phyloP scores from a whole-genome alignment of 2,888 invertebrate genomes.

The Iphiclides podalirius region DNA sequence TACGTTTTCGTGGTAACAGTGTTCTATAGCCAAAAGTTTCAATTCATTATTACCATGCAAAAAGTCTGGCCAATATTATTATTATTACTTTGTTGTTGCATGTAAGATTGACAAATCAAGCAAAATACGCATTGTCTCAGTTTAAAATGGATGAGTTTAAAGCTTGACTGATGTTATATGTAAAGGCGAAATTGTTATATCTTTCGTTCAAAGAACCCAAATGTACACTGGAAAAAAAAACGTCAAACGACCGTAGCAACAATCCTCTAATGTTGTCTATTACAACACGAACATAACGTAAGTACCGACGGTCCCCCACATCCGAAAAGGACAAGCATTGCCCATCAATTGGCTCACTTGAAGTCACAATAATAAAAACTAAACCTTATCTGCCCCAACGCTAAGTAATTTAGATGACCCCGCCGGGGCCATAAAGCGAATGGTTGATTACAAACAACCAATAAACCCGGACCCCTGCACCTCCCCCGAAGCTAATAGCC shows the following conservation, averaged over 20 bases:
- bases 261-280: not conserved
- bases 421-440: constrained; percentile 54
- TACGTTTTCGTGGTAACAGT: too few relatives aligned
- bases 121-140: too few relatives aligned
- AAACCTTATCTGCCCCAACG: constrained; percentile 62
- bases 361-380: constrained; percentile 70
- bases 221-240: too few relatives aligned
- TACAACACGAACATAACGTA: not conserved
- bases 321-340: constrained; percentile 29
- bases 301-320: constrained; percentile 18
- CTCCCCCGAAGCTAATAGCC: constrained; percentile 39
- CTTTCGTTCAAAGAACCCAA: too few relatives aligned
- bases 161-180: too few relatives aligned
- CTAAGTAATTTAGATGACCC: constrained; percentile 68
- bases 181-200: too few relatives aligned
- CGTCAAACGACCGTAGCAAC: not conserved
- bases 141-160: too few relatives aligned
- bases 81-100: too few relatives aligned
- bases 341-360: constrained; percentile 52
- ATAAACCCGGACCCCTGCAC: constrained; percentile 43
- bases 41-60: too few relatives aligned
- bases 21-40: too few relatives aligned
- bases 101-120: too few relatives aligned
- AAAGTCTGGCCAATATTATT: too few relatives aligned
- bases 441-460: constrained; percentile 62